Evolutionary conservation across 2,888 invertebrate species (phyloP), one percentile per base, ranked within the genome.

Genomic region (Drosophila paranaensis): DNA sequence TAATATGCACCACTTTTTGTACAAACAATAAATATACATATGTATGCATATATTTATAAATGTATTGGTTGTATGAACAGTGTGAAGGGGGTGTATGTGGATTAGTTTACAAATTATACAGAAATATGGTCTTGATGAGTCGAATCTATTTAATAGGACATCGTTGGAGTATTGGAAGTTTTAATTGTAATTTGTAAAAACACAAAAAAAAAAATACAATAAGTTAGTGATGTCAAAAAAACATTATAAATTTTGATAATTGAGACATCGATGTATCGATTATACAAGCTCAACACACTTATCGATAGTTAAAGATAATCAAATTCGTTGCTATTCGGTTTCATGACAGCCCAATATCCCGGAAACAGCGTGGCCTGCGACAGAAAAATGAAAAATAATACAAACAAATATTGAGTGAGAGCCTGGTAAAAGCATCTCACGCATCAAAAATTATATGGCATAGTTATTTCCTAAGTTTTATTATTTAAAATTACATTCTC

Each of bases 101-200:
- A 20, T 13, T 39, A 14, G 39, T 33, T 39, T 42, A 42, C 16
- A 48, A 54, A 43, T 35, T 37, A 50, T 39, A 48, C 58, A 57
- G 60, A 77, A 62, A 66, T 77, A 73, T 46, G 54, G 16, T 16
- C 25, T 56, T 43, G 14, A 50, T 60, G 70, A 78, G 74, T 74
- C 79, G 79, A 74, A 78, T 30, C 60, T 58, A 14, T 39, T 57
- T 20, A 53, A 60, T 55, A 70, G 16, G 57, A 60, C 40, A 62
- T 69, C 54, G 25, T 50, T 55, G 57, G 74, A 74, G 43, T 60
- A 14, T 60, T 55, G 39, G 30, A 53, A 45, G 57, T 46, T 62
- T 65, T 57, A 60, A 70, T 69, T 78, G 37, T 78, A 77, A 77
- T 78, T 77, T 78, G 56, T 78, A 74, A 62, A 60, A 73, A 62